Evolutionary conservation across 2,888 invertebrate genomes (phyloP).

Genomic region (Ornithoptera priamus): DNA sequence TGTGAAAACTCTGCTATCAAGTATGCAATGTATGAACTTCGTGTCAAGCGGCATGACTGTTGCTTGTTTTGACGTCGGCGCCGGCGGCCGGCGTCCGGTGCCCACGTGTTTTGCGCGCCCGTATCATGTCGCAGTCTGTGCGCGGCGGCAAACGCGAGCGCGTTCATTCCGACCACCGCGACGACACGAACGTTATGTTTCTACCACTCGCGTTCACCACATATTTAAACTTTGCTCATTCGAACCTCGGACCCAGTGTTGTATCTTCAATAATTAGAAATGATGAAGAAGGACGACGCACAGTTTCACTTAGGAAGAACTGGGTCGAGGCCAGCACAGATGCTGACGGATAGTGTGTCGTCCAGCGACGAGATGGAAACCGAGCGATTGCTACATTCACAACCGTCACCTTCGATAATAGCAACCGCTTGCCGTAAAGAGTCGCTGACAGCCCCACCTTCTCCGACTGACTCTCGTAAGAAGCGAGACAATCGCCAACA

Average conservation of each 20-base stretch:
- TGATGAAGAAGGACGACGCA: slow-evolving; percentile 67
- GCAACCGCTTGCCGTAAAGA: slow-evolving; percentile 56
- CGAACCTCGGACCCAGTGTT: slow-evolving; percentile 37
- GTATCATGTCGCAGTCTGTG: slow-evolving; percentile 58
- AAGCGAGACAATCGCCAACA: slow-evolving; percentile 65
- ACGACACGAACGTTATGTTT: slow-evolving; percentile 54
- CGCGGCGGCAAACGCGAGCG: slow-evolving; percentile 49
- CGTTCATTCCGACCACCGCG: slow-evolving; percentile 33
- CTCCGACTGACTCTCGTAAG: slow-evolving; percentile 72
- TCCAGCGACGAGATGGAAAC: slow-evolving; percentile 73
- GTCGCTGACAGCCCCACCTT: slow-evolving; percentile 74
- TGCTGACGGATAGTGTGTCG: slow-evolving; percentile 69
- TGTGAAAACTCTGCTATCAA: no score
- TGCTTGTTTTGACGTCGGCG: slow-evolving; percentile 36
- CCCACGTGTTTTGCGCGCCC: slow-evolving; percentile 55
- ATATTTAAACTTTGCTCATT: slow-evolving; percentile 2
- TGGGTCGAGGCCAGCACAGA: slow-evolving; percentile 56
- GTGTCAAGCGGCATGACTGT: slow-evolving; percentile 5
- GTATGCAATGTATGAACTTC: no score
- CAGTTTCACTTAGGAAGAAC: slow-evolving; percentile 52
- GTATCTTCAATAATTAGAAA: slow-evolving; percentile 49
- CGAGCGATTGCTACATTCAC: slow-evolving; percentile 60
- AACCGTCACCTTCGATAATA: slow-evolving; percentile 54
- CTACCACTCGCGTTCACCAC: slow-evolving; percentile 39
- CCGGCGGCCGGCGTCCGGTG: slow-evolving; percentile 32